Conservation (phyloP, 35 echinoderm and acorn worm species). For the Acanthaster planci region DNA sequence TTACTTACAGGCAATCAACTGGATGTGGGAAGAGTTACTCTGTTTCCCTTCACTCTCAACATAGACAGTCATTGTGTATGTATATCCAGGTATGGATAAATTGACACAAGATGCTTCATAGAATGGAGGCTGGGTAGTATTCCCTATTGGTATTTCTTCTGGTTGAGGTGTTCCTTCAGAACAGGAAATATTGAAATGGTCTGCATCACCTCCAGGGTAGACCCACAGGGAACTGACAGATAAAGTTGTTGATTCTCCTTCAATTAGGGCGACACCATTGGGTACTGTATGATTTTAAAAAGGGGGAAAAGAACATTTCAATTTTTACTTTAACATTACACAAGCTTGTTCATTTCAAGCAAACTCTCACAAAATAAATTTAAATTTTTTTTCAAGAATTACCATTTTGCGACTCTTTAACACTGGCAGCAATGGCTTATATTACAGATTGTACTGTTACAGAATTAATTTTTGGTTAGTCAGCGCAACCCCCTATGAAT, state of each 20-base stretch:
- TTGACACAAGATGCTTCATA: constrained; percentile 31
- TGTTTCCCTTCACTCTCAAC: not conserved
- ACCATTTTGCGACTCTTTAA: too few relatives aligned
- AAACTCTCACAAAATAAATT: too few relatives aligned
- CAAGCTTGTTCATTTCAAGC: too few relatives aligned
- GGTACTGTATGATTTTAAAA: constrained; percentile 27
- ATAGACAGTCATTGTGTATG: constrained; percentile 38
- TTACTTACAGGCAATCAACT: constrained; percentile 3
- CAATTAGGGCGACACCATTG: not conserved
- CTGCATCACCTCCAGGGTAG: not conserved
- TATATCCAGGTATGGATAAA: constrained; percentile 7
- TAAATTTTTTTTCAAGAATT: too few relatives aligned
- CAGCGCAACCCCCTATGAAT: too few relatives aligned
- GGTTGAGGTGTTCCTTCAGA: not conserved
- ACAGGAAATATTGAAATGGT: constrained; percentile 7
- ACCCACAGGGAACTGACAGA: constrained; percentile 10
- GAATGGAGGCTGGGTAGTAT: not conserved
- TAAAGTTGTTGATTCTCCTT: constrained; percentile 10
- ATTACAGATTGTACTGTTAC: too few relatives aligned
- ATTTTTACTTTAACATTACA: too few relatives aligned
- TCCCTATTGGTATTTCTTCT: not conserved
- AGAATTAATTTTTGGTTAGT: too few relatives aligned
- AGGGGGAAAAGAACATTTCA: not conserved
- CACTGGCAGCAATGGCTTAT: too few relatives aligned
- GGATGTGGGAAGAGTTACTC: not conserved